Conservation (phyloP, 2,113 vertebrate genomes). For the Phrynosoma platyrhinos region DNA sequence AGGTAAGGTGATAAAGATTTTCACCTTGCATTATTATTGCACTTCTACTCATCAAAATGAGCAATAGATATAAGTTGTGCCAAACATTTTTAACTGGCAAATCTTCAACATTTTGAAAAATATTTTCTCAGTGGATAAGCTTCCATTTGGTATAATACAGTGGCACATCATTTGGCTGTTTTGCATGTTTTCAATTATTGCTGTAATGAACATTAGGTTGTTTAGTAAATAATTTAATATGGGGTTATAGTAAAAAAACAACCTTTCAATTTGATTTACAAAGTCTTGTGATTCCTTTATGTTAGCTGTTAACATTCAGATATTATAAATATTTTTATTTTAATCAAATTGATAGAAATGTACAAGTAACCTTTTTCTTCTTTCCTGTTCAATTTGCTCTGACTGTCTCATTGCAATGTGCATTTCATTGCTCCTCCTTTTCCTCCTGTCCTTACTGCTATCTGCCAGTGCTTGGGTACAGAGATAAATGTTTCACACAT, state of each 20-base stretch:
- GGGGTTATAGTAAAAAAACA: conserved; percentile 44
- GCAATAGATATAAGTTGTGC: not conserved
- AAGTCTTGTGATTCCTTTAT: conserved; percentile 67
- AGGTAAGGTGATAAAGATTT: not conserved
- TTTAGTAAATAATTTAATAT: conserved; percentile 63
- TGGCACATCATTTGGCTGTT: conserved; percentile 44
- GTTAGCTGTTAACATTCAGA: conserved; percentile 64
- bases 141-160: conserved; percentile 70
- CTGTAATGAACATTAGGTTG: conserved; percentile 47
- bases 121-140: conserved; percentile 5
- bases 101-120: conserved; percentile 5
- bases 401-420: conserved; percentile 72
- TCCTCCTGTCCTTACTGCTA: conserved; percentile 82
- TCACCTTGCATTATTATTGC: not conserved
- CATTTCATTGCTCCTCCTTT: conserved; percentile 81
- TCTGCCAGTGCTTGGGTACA: conserved; percentile 93
- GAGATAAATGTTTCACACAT: conserved; percentile 95
- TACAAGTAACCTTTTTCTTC: conserved; percentile 77
- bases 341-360: conserved; percentile 69
- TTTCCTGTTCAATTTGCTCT: conserved; percentile 70
- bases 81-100: conserved; percentile 33
- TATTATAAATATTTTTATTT: conserved; percentile 65
- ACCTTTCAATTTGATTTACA: conserved; percentile 61
- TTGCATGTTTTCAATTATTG: conserved; percentile 63
- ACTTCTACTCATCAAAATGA: not conserved